Evolutionary conservation across 2,888 invertebrate species (phyloP), one percentile per base, ranked within the genome.

Genomic region (Cheilosia impressa): DNA sequence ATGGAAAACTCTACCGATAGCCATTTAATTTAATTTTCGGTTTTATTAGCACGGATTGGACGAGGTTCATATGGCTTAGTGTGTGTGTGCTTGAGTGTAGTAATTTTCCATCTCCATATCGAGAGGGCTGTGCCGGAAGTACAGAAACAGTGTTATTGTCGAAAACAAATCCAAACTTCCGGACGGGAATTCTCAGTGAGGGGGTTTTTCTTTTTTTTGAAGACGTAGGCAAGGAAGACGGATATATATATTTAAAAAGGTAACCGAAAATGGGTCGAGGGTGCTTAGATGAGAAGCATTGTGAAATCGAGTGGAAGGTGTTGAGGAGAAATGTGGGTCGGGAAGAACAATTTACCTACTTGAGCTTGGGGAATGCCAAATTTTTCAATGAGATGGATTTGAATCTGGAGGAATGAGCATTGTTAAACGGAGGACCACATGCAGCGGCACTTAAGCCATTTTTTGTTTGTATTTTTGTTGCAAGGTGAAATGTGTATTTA

Each of bases 11-110:
- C 47, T 68, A 60, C 65, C 79, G 62, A 68, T 45, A 69, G 73
- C 55, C 75, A 63, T 81, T 81, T 57, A 75, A 81, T 75, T 81
- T 75, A 75, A 75, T 81, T 81, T 69, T 63, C 63, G 50, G 63
- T 68, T 75, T 81, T 81, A 81, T 81, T 75, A 63, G 62, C 34
- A 63, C 24, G 69, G 63, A 73, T 80, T 68, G 38, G 19, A 47
- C 4, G 6, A 17, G n/a, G 52, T 34, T 27, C 38, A 7, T 43
- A 43, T 22, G 62, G 17, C 19, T 6, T 9, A 22, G 5, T 53
- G 41, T 7, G 10, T 53, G 43, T 43, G 43, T 69, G 57, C 13
- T 45, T 57, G 19, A 5, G 45, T 68, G 31, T 58, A 58, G 41
- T 58, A 58, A 58, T 43, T n/a, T 5, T 45, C 34, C 38, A 13